Percentiles rank a stretch among this genome's conserved stretches.
phyloP scores from a whole-genome alignment of 2,797 vertebrate genomes.

The Arctocebus calabarensis region DNA sequence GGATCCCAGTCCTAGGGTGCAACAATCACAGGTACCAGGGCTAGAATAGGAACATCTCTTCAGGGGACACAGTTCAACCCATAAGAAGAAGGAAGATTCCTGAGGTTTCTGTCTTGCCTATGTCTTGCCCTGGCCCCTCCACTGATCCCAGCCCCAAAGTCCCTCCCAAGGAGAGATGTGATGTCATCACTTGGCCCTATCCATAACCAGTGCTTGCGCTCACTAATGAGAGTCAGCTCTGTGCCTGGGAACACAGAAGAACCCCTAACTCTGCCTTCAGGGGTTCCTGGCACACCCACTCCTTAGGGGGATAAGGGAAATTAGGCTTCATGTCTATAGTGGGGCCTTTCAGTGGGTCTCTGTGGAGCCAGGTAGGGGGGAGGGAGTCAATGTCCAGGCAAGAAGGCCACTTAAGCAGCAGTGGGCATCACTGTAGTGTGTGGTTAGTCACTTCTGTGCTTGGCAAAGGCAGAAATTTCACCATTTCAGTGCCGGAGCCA shows the following conservation, averaged over 20 bases:
- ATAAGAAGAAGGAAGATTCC: neutral
- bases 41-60: neutral
- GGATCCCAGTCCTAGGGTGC: no score
- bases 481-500: neutral
- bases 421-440: neutral
- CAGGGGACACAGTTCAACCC: neutral
- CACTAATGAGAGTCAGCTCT: neutral
- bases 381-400: neutral
- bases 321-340: neutral
- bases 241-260: neutral
- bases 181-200: neutral
- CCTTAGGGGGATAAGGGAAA: no score
- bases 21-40: neutral
- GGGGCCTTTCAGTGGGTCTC: neutral
- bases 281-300: neutral
- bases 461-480: neutral
- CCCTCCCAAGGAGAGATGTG: neutral
- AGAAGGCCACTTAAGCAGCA: no score
- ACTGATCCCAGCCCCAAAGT: neutral
- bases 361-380: neutral
- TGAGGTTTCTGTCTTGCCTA: neutral
- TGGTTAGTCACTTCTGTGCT: neutral
- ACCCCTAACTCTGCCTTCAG: neutral
- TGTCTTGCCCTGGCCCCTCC: neutral
- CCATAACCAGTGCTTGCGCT: neutral